A percentile compares a stretch with the other conserved stretches of the same genome.
These are phyloP conservation scores for Podargus strigoides DNA, from an alignment of 2,797 vertebrate genomes.

Conservation along the genomic window DNA sequence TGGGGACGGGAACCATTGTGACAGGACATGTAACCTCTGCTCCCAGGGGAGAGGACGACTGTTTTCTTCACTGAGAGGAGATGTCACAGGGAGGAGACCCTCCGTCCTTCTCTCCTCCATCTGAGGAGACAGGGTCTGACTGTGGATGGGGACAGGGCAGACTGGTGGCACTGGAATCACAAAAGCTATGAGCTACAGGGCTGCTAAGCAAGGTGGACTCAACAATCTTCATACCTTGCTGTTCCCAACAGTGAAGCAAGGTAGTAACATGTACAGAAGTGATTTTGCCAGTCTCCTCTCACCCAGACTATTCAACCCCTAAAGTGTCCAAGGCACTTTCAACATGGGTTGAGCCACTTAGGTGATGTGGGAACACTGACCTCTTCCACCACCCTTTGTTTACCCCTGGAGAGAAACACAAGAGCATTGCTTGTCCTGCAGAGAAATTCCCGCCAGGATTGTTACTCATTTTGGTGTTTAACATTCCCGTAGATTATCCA, in stretches of 20 bases:
- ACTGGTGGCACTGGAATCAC: background rate
- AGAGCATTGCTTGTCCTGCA: background rate
- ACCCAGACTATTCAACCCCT: accelerated
- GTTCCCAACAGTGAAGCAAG: background rate
- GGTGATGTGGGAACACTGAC: background rate
- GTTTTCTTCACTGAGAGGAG: background rate
- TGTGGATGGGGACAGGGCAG: background rate
- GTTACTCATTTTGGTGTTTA: conserved; percentile 56
- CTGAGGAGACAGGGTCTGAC: background rate
- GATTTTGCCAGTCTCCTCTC: background rate
- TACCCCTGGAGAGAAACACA: background rate
- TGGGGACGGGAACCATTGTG: background rate
- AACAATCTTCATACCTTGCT: background rate
- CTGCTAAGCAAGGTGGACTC: background rate
- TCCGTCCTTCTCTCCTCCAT: background rate
- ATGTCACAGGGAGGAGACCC: background rate
- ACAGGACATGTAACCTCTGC: background rate
- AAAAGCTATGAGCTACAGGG: background rate
- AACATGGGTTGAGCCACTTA: background rate
- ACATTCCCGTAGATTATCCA: conserved; percentile 54
- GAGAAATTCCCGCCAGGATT: background rate
- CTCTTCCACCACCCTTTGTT: background rate
- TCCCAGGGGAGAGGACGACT: background rate
- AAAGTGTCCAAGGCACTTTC: background rate
- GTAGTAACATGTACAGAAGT: background rate